phyloP scores from a whole-genome alignment of 2,888 invertebrate species.

The Hydriomena furcata region DNA sequence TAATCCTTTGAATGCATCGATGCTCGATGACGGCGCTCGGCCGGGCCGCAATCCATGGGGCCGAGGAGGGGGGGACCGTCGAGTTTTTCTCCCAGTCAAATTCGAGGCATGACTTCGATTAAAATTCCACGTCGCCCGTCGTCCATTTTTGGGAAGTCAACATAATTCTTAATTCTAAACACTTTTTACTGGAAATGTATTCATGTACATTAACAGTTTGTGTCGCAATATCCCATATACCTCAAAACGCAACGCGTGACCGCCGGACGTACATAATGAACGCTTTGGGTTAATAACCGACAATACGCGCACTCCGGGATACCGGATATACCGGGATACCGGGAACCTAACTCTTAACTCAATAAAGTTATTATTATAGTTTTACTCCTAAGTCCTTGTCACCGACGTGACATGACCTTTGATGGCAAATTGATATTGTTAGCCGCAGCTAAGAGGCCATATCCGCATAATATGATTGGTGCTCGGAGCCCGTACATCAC shows the following conservation, averaged over 20 bases:
- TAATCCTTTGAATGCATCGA: constrained; percentile 51
- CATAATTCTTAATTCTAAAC: constrained; percentile 50
- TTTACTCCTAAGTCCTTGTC: constrained; percentile 17
- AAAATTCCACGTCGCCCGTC: constrained; percentile 59
- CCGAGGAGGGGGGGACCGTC: constrained; percentile 44
- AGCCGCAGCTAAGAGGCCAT: constrained; percentile 17
- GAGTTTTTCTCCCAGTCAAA: constrained; percentile 45
- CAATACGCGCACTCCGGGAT: constrained; percentile 51
- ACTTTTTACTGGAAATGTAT: constrained; percentile 46
- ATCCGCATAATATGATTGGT: constrained; percentile 32
- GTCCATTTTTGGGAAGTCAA: constrained; percentile 56
- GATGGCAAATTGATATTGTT: constrained; percentile 17
- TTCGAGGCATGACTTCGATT: constrained; percentile 60
- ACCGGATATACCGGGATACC: too few species aligned
- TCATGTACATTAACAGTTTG: constrained; percentile 40
- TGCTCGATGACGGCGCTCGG: constrained; percentile 43
- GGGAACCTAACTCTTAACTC: constrained; percentile 61
- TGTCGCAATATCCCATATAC: constrained; percentile 72
- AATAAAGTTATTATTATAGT: constrained; percentile 45
- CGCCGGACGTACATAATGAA: constrained; percentile 71
- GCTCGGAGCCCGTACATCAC: constrained; percentile 39
- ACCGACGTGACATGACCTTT: constrained; percentile 17
- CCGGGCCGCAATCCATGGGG: constrained; percentile 32
- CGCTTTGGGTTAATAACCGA: constrained; percentile 70
- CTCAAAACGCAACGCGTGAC: constrained; percentile 68